These are phyloP conservation scores for Petaurus breviceps DNA, from an alignment of 2,113 vertebrate species.

Conservation along the genomic window DNA sequence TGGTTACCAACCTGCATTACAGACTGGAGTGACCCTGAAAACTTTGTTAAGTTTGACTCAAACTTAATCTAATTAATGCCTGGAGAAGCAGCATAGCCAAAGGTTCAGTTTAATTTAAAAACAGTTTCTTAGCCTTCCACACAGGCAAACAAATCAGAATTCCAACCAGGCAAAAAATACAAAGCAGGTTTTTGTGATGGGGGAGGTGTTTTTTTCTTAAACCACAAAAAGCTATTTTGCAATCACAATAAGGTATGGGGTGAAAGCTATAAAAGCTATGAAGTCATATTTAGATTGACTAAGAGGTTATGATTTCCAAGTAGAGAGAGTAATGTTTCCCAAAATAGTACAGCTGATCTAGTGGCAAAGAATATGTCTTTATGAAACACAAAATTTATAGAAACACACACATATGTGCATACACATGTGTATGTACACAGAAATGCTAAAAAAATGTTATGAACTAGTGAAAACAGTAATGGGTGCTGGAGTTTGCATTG, in stretches of 20 bases:
- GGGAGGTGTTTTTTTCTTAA: constrained; percentile 46
- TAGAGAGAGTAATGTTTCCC: constrained; percentile 70
- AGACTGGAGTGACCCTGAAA: constrained; percentile 49
- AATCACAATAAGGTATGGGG: constrained; percentile 71
- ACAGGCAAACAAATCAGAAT: constrained; percentile 34
- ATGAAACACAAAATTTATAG: constrained; percentile 71
- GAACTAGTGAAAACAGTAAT: constrained; percentile 65
- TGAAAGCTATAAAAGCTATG: constrained; percentile 80
- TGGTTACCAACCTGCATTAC: constrained; percentile 73
- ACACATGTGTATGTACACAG: constrained; percentile 48
- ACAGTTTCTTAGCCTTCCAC: not conserved
- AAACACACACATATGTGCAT: constrained; percentile 48
- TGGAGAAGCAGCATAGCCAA: constrained; percentile 65
- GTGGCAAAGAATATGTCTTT: constrained; percentile 67
- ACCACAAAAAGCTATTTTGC: constrained; percentile 73
- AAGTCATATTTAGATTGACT: constrained; percentile 81
- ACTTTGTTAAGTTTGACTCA: constrained; percentile 71
- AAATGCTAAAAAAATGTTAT: constrained; percentile 54
- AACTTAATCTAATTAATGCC: constrained; percentile 75
- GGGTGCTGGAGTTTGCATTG: constrained; percentile 28
- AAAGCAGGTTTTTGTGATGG: constrained; percentile 48
- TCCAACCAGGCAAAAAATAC: constrained; percentile 39
- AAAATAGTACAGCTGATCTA: constrained; percentile 68
- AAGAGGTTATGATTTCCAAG: constrained; percentile 81
- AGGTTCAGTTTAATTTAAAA: constrained; percentile 56